Evolutionary conservation across 2,888 invertebrate species (phyloP), one percentile per base, ranked within the genome.

Genomic region (Halictus ligatus): DNA sequence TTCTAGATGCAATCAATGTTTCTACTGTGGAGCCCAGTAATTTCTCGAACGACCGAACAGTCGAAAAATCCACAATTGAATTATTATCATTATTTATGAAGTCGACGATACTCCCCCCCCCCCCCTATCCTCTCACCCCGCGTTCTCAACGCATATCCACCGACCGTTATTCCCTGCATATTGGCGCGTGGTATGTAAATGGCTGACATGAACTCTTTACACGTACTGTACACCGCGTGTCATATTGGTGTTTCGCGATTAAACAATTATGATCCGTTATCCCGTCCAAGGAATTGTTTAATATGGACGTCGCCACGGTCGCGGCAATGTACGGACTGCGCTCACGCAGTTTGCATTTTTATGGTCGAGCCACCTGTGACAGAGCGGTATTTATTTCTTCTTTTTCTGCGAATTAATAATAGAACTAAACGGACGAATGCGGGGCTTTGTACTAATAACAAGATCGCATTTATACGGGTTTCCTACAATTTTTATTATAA

Each of bases 81-180:
- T 89, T 77, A 89, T 89, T 89, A 89, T 89, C 75, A 89, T 89
- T 89, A 89, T 81, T 87, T 78, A 83, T 79, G 79, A 85, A 85
- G 83, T 79, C 43, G 54, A 76, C 78, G 82, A 67, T 77, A 25
- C 64, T 64, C 21, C 58, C 84, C 54, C 58, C 2, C 67, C 0
- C 12, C 58, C n/a, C 10, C 58, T 3, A 12, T n/a, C 12, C 3
- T 12, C 46, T 35, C 35, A 35, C 35, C 46, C 12, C n/a, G 12
- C 58, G n/a, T 58, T 12, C 58, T 1, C 67, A 64, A 29, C 35
- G 60, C 29, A 25, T 15, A 48, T 40, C 25, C 13, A 21, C 4
- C 35, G 69, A 71, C 88, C 88, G 89, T 89, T 89, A 89, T 74
- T 74, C 78, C 40, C 48, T 35, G 82, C 48, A 67, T 84, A 74